Percentiles rank a stretch among this genome's conserved stretches.
Conservation (phyloP, 2,888 invertebrate genomes). For the Rhorus exstirpatorius region DNA sequence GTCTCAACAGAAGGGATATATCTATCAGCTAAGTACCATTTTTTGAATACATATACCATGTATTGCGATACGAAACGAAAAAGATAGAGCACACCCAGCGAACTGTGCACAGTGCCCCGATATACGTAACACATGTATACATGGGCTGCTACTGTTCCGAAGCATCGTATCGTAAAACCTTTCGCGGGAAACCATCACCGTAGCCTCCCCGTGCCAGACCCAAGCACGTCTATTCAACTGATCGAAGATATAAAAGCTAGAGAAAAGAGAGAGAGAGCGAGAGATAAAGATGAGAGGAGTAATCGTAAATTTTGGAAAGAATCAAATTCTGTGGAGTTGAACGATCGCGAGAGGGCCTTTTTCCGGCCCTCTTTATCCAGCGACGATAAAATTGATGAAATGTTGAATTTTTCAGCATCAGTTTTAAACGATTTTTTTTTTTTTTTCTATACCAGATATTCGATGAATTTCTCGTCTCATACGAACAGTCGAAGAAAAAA, state of each 20-base stretch:
- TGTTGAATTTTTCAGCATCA: constrained; percentile 20
- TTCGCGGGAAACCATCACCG: constrained; percentile 54
- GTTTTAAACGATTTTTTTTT: constrained; percentile 6
- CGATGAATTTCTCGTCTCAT: background rate
- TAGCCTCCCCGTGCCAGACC: constrained; percentile 54
- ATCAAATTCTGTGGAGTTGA: constrained; percentile 41
- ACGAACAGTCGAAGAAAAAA: background rate
- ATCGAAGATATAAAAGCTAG: constrained; percentile 67
- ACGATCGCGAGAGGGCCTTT: constrained; percentile 10
- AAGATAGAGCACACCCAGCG: constrained; percentile 27
- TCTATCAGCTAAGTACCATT: constrained; percentile 67
- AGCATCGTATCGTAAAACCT: constrained; percentile 64
- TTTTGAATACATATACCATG: constrained; percentile 26
- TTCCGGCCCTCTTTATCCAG: constrained; percentile 4
- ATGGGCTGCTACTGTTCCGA: constrained; percentile 33
- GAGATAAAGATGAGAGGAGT: constrained; percentile 5
- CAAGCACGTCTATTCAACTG: constrained; percentile 61
- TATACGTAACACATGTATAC: constrained; percentile 25
- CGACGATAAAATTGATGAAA: constrained; percentile 59
- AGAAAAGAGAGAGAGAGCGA: constrained; percentile 1
- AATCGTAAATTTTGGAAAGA: constrained; percentile 66
- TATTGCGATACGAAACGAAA: constrained; percentile 44
- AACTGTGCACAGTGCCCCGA: constrained; percentile 33
- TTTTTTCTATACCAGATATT: background rate
- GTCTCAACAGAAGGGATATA: constrained; percentile 18